Evolutionary conservation across 2,797 vertebrate genomes (phyloP).

Genomic region (Antennarius maculatus): DNA sequence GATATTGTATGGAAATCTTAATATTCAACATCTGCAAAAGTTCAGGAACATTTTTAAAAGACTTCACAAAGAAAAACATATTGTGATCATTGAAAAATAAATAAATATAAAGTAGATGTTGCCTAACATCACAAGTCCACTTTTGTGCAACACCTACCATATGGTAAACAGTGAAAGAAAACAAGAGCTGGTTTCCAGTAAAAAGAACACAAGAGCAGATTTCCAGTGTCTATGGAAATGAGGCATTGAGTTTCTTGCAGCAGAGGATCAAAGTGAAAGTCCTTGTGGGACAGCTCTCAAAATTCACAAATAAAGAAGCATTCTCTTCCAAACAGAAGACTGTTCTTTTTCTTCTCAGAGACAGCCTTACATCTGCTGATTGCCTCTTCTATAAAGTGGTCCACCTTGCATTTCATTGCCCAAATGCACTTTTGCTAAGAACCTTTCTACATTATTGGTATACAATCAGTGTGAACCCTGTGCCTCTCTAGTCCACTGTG

Average conservation of each 20-base stretch:
- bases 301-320: slow-evolving; percentile 9
- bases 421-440: neutral
- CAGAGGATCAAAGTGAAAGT: slow-evolving; percentile 22
- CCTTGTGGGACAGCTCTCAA: slow-evolving; percentile 29
- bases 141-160: neutral
- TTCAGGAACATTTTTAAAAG: neutral
- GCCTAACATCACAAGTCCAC: neutral
- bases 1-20: no score
- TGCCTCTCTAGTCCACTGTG: no score
- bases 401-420: neutral
- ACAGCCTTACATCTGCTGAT: slow-evolving; percentile 2
- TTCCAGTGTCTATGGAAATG: slow-evolving; percentile 3
- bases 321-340: slow-evolving; percentile 10
- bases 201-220: slow-evolving; percentile 2
- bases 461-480: neutral
- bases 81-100: neutral
- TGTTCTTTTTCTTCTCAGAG: slow-evolving; percentile 8
- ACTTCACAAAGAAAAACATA: neutral
- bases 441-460: neutral
- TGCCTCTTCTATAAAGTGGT: neutral
- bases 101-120: neutral
- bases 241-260: slow-evolving; percentile 14
- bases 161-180: slow-evolving; percentile 13
- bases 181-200: neutral
- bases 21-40: neutral